Evolutionary conservation across 2,888 invertebrate genomes (phyloP).

Genomic region (Agriopis leucophaearia): DNA sequence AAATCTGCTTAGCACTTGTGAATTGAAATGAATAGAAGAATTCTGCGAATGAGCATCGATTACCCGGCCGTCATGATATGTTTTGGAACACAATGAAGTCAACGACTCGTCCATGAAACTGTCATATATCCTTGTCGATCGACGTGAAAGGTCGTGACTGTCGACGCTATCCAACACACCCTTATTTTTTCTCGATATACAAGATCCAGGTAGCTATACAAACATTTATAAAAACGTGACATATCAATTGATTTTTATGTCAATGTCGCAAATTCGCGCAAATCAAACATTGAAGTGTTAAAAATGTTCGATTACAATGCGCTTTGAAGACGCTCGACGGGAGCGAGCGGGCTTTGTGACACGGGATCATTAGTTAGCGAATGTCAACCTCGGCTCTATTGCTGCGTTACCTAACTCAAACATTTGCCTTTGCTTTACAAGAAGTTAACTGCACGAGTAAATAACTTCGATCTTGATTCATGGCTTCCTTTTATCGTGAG

Average conservation of each 20-base stretch:
- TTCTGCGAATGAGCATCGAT: conserved; percentile 68
- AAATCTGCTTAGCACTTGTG: conserved; percentile 21
- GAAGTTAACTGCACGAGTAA: conserved; percentile 75
- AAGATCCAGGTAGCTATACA: conserved; percentile 81
- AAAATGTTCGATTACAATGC: conserved; percentile 77
- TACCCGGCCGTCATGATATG: conserved; percentile 66
- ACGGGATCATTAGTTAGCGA: conserved; percentile 79
- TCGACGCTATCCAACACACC: conserved; percentile 67
- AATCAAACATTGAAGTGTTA: conserved; percentile 86
- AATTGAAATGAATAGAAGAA: conserved; percentile 26
- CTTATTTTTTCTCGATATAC: conserved; percentile 67
- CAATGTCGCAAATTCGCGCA: conserved; percentile 80
- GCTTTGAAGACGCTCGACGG: conserved; percentile 72
- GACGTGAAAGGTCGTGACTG: conserved; percentile 65
- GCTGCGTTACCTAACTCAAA: conserved; percentile 62
- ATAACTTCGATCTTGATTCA: conserved; percentile 77
- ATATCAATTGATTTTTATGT: conserved; percentile 80
- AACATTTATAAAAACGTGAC: conserved; percentile 83
- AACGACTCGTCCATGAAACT: conserved; percentile 71
- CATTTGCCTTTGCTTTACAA: conserved; percentile 72
- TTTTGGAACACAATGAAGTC: conserved; percentile 73
- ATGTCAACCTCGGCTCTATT: conserved; percentile 72
- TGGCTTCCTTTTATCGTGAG: conserved; percentile 46
- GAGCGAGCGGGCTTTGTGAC: conserved; percentile 73
- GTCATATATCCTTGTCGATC: conserved; percentile 66